Evolutionary conservation across 2,888 invertebrate species (phyloP).

Genomic region (Aethes cnicana): DNA sequence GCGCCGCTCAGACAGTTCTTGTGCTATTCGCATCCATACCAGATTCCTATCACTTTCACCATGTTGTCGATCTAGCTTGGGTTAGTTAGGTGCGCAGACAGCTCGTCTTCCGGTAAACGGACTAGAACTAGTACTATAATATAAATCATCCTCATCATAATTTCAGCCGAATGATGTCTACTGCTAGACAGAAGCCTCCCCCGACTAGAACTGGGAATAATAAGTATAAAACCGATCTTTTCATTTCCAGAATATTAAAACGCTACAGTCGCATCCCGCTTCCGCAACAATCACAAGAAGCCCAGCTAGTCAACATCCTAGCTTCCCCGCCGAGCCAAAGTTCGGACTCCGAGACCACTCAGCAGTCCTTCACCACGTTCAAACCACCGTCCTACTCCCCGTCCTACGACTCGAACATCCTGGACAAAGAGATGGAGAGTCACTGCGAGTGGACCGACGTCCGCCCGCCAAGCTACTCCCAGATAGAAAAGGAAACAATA

Average conservation of each 20-base stretch:
- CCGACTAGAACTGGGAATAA: no score
- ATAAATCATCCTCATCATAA: no score
- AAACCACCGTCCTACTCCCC: slow-evolving; percentile 79
- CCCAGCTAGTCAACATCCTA: slow-evolving; percentile 89
- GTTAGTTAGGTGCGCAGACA: no score
- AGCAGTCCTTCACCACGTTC: slow-evolving; percentile 77
- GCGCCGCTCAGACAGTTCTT: no score
- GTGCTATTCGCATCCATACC: no score
- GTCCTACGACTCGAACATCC: slow-evolving; percentile 70
- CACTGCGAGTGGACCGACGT: slow-evolving; percentile 81
- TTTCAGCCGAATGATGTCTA: no score
- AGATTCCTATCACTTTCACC: no score
- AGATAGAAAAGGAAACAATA: slow-evolving; percentile 68
- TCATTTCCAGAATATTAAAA: slow-evolving; percentile 79
- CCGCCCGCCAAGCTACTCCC: slow-evolving; percentile 77
- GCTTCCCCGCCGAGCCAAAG: slow-evolving; percentile 82
- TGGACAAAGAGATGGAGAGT: slow-evolving; percentile 69
- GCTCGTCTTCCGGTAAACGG: no score
- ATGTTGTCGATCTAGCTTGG: no score
- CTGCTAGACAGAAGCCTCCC: no score
- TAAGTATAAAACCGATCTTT: background rate
- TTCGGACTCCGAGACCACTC: slow-evolving; percentile 66
- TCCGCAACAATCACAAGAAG: slow-evolving; percentile 83
- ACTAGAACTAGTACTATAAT: no score
- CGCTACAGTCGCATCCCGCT: slow-evolving; percentile 84